phyloP scores from a whole-genome alignment of 2,797 vertebrate genomes.

The Sebastes jordani region DNA sequence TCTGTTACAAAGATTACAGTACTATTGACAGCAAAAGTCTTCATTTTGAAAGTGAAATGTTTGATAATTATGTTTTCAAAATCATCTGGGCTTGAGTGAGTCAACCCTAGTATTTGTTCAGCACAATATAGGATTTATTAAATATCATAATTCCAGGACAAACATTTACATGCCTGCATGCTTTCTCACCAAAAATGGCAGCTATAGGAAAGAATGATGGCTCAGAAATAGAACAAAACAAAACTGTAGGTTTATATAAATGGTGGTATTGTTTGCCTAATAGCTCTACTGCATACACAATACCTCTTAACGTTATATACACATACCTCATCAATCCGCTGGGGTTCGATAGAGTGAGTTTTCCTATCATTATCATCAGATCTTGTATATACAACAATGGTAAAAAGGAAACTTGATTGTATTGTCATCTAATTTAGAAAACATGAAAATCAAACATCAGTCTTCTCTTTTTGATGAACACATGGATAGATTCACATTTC shows the following conservation, averaged over 20 bases:
- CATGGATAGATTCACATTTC: conserved; percentile 77
- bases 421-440: conserved; percentile 89
- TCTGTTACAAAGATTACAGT: conserved; percentile 81
- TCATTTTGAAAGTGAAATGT: conserved; percentile 73
- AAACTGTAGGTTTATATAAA: conserved; percentile 90
- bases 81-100: conserved; percentile 72
- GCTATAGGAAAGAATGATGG: conserved; percentile 98
- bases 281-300: conserved; percentile 99
- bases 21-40: conserved; percentile 79
- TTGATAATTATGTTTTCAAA: conserved; percentile 67
- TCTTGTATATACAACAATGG: conserved; percentile 85
- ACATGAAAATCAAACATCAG: conserved; percentile 83
- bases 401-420: conserved; percentile 89
- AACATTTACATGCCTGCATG: conserved; percentile 99
- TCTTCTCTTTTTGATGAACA: conserved; percentile 79
- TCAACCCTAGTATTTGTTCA: conserved; percentile 86
- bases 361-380: conserved; percentile 76
- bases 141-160: conserved; percentile 99
- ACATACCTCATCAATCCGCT: conserved; percentile 85
- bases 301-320: conserved; percentile 98
- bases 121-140: conserved; percentile 97
- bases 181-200: conserved; percentile 99
- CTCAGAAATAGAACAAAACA: conserved; percentile 90
- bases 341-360: conserved; percentile 66
- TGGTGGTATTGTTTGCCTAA: conserved; percentile 93